A percentile compares a stretch with the other conserved stretches of the same genome.
Evolutionary conservation across 2,113 vertebrate species (phyloP).

Genomic region (Petrocephalus microphthalmus): DNA sequence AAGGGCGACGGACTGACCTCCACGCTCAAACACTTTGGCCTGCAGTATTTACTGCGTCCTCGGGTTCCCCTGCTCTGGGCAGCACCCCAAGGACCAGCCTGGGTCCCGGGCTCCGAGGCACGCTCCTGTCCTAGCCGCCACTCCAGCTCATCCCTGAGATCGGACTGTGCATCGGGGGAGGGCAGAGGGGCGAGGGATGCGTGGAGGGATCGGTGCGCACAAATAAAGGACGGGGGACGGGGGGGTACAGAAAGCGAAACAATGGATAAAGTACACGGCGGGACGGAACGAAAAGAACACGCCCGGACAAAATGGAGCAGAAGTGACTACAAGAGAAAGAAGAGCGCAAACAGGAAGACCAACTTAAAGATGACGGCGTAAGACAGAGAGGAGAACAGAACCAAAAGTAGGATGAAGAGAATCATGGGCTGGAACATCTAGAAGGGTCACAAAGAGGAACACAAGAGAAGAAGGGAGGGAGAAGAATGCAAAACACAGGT

Average conservation of each 20-base stretch:
- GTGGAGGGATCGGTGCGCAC: slow-evolving; percentile 64
- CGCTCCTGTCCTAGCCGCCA: slow-evolving; percentile 80
- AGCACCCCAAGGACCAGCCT: slow-evolving; percentile 59
- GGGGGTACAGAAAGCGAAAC: slow-evolving; percentile 59
- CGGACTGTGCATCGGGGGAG: slow-evolving; percentile 73
- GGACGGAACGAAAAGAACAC: slow-evolving; percentile 51
- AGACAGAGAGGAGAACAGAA: slow-evolving; percentile 81
- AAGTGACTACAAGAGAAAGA: slow-evolving; percentile 78
- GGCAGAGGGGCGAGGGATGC: slow-evolving; percentile 41
- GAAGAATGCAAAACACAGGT: slow-evolving; percentile 82
- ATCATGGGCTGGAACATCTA: slow-evolving; percentile 85
- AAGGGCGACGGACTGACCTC: slow-evolving; percentile 76
- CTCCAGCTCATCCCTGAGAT: slow-evolving; percentile 92
- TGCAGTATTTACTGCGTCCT: slow-evolving; percentile 81
- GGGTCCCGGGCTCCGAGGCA: slow-evolving; percentile 72
- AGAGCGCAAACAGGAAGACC: slow-evolving; percentile 81
- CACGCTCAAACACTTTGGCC: slow-evolving; percentile 80
- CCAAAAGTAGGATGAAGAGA: slow-evolving; percentile 81
- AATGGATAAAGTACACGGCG: slow-evolving; percentile 46
- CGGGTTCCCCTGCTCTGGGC: slow-evolving; percentile 76
- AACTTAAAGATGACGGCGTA: slow-evolving; percentile 83
- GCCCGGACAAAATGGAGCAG: slow-evolving; percentile 59
- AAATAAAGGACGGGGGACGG: slow-evolving; percentile 58
- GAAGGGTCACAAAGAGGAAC: slow-evolving; percentile 71
- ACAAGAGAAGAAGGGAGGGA: slow-evolving; percentile 53